phyloP scores from a whole-genome alignment of 2,113 vertebrate genomes.

The Lampris megalopsis region DNA sequence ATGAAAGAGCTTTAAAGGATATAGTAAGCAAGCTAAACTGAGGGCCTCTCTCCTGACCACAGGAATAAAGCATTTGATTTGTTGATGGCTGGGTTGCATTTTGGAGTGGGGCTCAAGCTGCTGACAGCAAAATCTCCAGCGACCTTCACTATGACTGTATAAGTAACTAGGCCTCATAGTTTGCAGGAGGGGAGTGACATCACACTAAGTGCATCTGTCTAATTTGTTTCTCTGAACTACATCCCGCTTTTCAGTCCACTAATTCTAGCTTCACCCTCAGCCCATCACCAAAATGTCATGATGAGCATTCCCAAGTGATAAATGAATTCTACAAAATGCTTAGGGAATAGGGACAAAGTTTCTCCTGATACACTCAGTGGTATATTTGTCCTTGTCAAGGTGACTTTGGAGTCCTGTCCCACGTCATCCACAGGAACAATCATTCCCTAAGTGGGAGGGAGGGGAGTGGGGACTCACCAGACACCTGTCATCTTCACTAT shows the following conservation, averaged over 20 bases:
- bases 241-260: conserved; percentile 19
- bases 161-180: conserved; percentile 27
- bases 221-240: conserved; percentile 30
- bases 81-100: conserved; percentile 15
- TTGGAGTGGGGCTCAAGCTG: conserved; percentile 21
- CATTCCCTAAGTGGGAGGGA: conserved; percentile 46
- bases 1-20: conserved; percentile 31
- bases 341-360: not conserved
- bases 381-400: conserved; percentile 72
- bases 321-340: conserved; percentile 1
- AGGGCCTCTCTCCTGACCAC: conserved; percentile 27
- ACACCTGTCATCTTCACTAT: conserved; percentile 81
- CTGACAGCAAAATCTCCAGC: conserved; percentile 40
- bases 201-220: conserved; percentile 5
- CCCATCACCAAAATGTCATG: conserved; percentile 9
- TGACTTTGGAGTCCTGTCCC: conserved; percentile 62
- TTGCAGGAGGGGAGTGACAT: not conserved
- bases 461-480: conserved; percentile 42
- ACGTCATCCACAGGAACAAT: conserved; percentile 58
- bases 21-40: conserved; percentile 14
- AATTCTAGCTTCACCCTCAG: not conserved
- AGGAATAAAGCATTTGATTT: conserved; percentile 19
- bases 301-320: not conserved
- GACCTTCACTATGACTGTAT: conserved; percentile 33
- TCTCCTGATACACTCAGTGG: not conserved